phyloP scores from a whole-genome alignment of 2,888 invertebrate genomes.

The Chirona hameri region DNA sequence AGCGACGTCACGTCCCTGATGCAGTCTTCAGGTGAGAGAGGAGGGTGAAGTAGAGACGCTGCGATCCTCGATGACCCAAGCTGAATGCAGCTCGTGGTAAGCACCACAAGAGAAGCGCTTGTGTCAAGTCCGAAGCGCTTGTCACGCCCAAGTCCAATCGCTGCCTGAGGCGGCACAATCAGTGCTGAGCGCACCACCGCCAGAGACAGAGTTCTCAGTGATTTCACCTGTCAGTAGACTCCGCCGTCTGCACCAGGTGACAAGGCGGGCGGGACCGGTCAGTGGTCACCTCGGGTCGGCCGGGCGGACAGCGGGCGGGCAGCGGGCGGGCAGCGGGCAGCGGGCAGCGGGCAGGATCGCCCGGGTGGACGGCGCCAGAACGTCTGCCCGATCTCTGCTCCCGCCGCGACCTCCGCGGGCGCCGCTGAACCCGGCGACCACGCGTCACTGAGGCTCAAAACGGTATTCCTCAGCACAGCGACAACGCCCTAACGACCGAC shows the following conservation, averaged over 20 bases:
- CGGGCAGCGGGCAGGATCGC: not conserved
- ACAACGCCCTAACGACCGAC: not conserved
- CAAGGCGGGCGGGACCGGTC: not conserved
- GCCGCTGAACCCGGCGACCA: not conserved
- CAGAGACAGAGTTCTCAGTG: too few relatives aligned
- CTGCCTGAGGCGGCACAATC: too few relatives aligned
- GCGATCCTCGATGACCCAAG: too few relatives aligned
- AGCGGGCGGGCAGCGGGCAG: not conserved
- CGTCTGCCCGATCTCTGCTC: not conserved
- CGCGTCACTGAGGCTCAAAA: not conserved
- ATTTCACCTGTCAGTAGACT: not conserved
- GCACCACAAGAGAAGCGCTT: too few relatives aligned
- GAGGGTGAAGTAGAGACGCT: too few relatives aligned
- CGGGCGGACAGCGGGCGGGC: too few relatives aligned
- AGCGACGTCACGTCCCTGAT: too few relatives aligned
- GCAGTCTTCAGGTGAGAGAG: too few relatives aligned
- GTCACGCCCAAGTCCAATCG: too few relatives aligned
- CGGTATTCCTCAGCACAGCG: not conserved
- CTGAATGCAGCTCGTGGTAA: too few relatives aligned
- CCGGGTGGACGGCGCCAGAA: not conserved
- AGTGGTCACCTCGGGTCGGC: not conserved
- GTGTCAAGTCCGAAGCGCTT: too few relatives aligned
- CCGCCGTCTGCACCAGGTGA: not conserved
- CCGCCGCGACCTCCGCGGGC: not conserved
- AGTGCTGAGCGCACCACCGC: too few relatives aligned